Base-by-base conservation (phyloP, 1,140 invertebrate species). In the Drosophila kikkawai region DNA sequence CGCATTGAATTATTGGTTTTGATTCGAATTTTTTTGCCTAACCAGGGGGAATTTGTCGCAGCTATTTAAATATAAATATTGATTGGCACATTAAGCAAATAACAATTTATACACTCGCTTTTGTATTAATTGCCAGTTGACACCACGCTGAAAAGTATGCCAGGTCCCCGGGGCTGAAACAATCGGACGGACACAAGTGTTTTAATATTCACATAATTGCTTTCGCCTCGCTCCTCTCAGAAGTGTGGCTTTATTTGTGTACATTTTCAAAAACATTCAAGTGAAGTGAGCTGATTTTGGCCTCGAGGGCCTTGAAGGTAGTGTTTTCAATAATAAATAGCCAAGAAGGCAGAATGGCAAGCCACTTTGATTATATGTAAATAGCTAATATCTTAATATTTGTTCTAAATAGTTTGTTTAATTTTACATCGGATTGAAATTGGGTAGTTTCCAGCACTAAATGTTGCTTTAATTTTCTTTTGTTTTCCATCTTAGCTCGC, bases 71-170 rank as follows among this genome's bases (percentile, higher is more conserved):
- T 66, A 76, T 75, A 45, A 76, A 75, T 76, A 76, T 67, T 53
- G 26, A 76, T 75, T 22, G 41, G n/a, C 39, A 13, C 53, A 57
- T 45, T 65, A 69, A 71, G 77, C 70, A 82, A 82, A 86, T 51
- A 63, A 42, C 44, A 19, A 78, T 75, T 81, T 67, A 66, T 47
- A 7, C 7, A 7, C n/a, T 6, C 1, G 15, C 64, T 53, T 73
- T 81, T 73, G 47, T 67, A 75, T 50, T 42, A 58, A 71, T 60
- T 67, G 12, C 29, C n/a, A 64, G 55, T 47, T 75, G 77, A 48
- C 29, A 75, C 42, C 55, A 50, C 47, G 73, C 65, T 75, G 44
- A 47, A 86, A 85, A 86, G 82, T 85, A 85, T 85, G 79, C 69
- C 67, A 68, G 45, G 75, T 29, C 68, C 68, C 63, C 41, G 17